Conservation (phyloP, 2,113 vertebrate species). For the Plotosus lineatus region DNA sequence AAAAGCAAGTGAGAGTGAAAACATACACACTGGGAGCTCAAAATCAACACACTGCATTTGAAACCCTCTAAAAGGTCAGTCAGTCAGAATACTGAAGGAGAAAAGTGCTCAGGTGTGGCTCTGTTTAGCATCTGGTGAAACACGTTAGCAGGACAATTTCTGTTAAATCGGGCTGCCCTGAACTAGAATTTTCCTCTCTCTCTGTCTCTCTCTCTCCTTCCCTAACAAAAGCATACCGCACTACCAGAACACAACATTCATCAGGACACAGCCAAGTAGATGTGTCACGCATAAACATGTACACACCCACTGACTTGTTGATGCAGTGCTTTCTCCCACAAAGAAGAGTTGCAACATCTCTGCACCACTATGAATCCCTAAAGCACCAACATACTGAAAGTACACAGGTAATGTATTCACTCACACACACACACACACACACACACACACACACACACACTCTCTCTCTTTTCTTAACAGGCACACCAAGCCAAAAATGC, state of each 20-base stretch:
- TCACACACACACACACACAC: constrained; percentile 29
- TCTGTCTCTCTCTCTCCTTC: background rate
- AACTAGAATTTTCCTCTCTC: background rate
- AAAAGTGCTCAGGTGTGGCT: constrained; percentile 13
- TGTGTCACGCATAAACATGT: background rate
- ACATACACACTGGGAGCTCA: background rate
- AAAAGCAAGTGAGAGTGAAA: background rate
- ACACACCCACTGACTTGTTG: background rate
- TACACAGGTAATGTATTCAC: constrained; percentile 50
- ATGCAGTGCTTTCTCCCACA: constrained; percentile 19
- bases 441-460: constrained; percentile 32
- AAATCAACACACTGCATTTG: background rate
- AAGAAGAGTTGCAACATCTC: constrained; percentile 1
- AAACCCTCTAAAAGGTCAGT: background rate
- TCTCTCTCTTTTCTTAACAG: constrained; percentile 27
- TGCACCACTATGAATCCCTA: background rate
- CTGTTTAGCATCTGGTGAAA: constrained; percentile 24
- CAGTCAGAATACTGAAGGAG: background rate
- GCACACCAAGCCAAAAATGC: constrained; percentile 15
- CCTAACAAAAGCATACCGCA: constrained; percentile 33
- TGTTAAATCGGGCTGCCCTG: constrained; percentile 35
- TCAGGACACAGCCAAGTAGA: constrained; percentile 7
- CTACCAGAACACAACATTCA: constrained; percentile 36
- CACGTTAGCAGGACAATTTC: constrained; percentile 23
- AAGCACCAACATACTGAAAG: constrained; percentile 10